phyloP scores from a whole-genome alignment of 2,797 vertebrate species.

The Neoniphon sammara region DNA sequence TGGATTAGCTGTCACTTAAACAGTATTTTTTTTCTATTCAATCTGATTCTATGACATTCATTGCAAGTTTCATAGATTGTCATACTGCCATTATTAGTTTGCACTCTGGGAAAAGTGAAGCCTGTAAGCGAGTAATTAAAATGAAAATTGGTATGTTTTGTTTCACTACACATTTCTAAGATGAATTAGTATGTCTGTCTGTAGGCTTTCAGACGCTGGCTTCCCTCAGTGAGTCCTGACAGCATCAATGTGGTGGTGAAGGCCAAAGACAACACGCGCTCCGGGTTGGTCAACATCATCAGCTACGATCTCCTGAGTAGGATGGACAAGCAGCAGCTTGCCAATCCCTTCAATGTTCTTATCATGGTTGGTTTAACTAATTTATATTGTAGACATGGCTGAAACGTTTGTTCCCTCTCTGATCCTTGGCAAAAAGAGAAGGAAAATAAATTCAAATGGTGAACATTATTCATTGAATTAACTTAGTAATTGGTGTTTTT shows the following conservation, averaged over 20 bases:
- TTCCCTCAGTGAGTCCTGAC: conserved; percentile 88
- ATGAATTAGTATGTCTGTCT: conserved; percentile 13
- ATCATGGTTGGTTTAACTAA: conserved; percentile 88
- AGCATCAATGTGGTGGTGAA: conserved; percentile 91
- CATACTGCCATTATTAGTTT: background rate
- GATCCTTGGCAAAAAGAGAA: background rate
- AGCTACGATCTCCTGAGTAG: conserved; percentile 97
- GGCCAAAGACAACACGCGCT: conserved; percentile 85
- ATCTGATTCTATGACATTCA: background rate
- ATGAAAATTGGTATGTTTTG: background rate
- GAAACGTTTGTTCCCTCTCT: background rate
- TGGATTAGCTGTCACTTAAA: background rate
- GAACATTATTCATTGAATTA: background rate
- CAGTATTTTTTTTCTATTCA: background rate
- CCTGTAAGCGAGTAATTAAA: background rate
- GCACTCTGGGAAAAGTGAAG: background rate
- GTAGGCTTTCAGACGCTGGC: conserved; percentile 94
- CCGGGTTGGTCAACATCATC: conserved; percentile 91
- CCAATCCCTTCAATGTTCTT: conserved; percentile 87
- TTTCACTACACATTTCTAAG: conserved; percentile 18
- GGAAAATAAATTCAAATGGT: background rate
- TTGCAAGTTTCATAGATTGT: background rate
- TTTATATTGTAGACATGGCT: background rate
- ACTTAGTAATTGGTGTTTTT: background rate
- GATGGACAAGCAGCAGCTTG: conserved; percentile 85